phyloP scores from a whole-genome alignment of 2,888 invertebrate genomes.

The Taenaris catops region DNA sequence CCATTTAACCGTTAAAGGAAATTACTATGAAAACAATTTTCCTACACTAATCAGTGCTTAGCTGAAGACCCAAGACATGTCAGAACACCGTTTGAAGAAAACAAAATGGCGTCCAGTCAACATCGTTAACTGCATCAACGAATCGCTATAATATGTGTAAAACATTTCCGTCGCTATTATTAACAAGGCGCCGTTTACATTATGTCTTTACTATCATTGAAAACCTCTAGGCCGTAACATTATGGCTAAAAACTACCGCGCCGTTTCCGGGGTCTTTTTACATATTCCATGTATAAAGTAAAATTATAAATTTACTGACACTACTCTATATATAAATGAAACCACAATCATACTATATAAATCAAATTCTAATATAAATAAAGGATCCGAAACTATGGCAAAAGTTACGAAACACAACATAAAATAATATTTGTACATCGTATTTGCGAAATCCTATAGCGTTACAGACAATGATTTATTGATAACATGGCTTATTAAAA shows the following conservation, averaged over 20 bases:
- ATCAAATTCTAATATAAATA: no score
- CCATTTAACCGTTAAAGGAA: conserved; percentile 14
- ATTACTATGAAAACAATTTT: conserved; percentile 22
- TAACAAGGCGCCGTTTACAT: conserved; percentile 3
- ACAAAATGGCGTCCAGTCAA: conserved; percentile 23
- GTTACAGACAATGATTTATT: not conserved
- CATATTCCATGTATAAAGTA: no score
- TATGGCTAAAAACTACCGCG: no score
- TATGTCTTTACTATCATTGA: not conserved
- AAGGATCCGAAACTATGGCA: no score
- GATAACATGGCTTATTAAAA: conserved; percentile 43
- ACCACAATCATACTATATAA: no score
- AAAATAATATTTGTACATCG: no score
- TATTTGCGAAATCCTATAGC: no score
- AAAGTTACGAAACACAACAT: no score
- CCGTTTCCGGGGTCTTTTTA: no score
- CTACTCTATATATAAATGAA: no score
- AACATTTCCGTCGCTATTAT: conserved; percentile 13
- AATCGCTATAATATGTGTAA: conserved; percentile 17
- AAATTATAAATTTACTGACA: not conserved
- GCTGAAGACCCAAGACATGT: conserved; percentile 17
- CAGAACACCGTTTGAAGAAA: conserved; percentile 20
- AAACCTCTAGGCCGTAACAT: no score
- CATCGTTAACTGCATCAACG: conserved; percentile 24
- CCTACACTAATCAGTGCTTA: conserved; percentile 14